Base-by-base conservation (phyloP, 2,888 invertebrate species). In the Scrobipalpa atriplicella region DNA sequence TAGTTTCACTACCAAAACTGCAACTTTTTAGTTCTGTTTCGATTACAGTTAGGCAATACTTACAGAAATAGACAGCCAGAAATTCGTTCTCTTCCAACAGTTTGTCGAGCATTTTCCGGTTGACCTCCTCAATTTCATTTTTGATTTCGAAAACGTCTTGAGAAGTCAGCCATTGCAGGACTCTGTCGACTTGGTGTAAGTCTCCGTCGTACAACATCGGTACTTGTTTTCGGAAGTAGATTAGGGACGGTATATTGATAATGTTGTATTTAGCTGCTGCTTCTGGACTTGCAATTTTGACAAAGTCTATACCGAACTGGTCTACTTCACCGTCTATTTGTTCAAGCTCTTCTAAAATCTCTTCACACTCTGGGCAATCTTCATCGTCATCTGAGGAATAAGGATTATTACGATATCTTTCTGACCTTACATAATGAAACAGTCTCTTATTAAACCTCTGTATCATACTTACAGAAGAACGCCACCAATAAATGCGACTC, bases 91-190 rank as follows among this genome's bases (percentile, higher is more conserved):
- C 99, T 74, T 98, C 97, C 65, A 99, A 89, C 19, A 99, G 92
- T 89, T 99, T 99, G 81, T 99, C 98, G 78, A 99, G 93, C 98
- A 98, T 98, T 90, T 98, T 98, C 71, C 97, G 95, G 87, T 99
- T 98, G 9, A 99, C 99, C 85, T 99, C 98, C 85, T 98, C 98
- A 80, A 99, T 99, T 94, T 98, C 98, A 82, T 98, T 98, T 93
- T 98, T 98, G 65, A 98, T 96, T 89, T 98, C 98, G 89, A 98
- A 98, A 65, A 98, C 97, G 83, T 98, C 98, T 81, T 98, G 98
- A 62, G 98, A 98, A 36, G 98, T 98, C 54, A 98, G 89, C 98
- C 98, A 98, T 70, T 96, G 95, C 6, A 98, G 91, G 21, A 98
- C 95, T 82, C 95, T 95, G 64, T 97, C 97, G 47, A 96, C 96